Conservation (phyloP, 2,888 invertebrate genomes). For the Pristionchus maxplancki region DNA sequence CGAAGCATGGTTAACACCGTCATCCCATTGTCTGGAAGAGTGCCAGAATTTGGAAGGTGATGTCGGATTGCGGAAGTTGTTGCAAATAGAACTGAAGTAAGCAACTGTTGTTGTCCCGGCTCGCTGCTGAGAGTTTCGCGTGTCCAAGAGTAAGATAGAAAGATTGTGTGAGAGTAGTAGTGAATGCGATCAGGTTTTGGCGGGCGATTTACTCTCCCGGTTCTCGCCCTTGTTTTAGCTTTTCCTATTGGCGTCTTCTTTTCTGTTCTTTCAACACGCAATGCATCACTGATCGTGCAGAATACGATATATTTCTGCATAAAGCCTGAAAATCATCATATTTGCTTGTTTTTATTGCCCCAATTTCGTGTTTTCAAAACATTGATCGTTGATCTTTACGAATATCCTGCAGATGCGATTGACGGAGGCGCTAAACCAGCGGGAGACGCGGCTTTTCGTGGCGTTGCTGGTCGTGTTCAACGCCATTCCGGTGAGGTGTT, state of each 20-base stretch:
- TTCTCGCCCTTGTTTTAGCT: neutral
- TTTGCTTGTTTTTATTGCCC: too few relatives aligned
- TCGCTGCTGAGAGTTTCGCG: neutral
- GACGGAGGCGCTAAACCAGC: constrained; percentile 23
- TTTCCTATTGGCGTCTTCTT: too few relatives aligned
- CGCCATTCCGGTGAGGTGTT: neutral
- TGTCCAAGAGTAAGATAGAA: neutral
- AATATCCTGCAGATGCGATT: constrained; percentile 23
- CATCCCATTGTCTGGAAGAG: neutral
- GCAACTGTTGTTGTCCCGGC: neutral
- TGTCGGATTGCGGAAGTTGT: neutral
- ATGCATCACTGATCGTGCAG: too few relatives aligned
- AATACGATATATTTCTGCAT: too few relatives aligned
- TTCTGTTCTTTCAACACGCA: too few relatives aligned
- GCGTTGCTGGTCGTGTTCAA: constrained; percentile 4
- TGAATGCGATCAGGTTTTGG: neutral
- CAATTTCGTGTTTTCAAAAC: too few relatives aligned
- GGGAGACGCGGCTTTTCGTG: neutral
- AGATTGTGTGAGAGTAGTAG: neutral
- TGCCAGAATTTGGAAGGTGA: neutral
- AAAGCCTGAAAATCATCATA: too few relatives aligned
- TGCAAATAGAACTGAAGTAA: neutral
- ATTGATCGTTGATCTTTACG: neutral
- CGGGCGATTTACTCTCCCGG: neutral
- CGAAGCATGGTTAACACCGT: constrained; percentile 17